A percentile compares a stretch with the other conserved stretches of the same genome.
Conservation (phyloP, 2,797 vertebrate species). For the Cyprinodon diabolis region DNA sequence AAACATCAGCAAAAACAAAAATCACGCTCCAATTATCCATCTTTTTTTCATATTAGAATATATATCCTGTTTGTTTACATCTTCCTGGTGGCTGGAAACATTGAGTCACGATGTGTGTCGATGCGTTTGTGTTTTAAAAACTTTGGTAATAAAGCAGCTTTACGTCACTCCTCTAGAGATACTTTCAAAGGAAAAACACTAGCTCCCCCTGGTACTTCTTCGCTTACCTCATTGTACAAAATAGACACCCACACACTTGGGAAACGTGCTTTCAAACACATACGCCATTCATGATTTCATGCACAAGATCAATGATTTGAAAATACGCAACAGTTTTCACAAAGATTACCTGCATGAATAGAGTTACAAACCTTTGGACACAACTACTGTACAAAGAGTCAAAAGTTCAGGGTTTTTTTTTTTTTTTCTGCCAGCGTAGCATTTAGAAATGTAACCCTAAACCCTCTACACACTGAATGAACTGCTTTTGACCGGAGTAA, state of each 20-base stretch:
- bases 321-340: constrained; percentile 9
- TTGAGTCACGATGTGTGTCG: constrained; percentile 32
- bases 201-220: constrained; percentile 70
- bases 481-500: constrained; percentile 68
- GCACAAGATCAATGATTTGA: constrained; percentile 18
- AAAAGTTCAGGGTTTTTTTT: constrained; percentile 39
- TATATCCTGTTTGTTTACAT: constrained; percentile 49
- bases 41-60: not conserved
- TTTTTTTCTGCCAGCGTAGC: constrained; percentile 38
- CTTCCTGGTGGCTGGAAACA: constrained; percentile 55
- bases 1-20: constrained; percentile 35
- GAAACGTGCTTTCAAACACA: constrained; percentile 31
- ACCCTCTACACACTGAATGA: constrained; percentile 50
- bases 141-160: constrained; percentile 65
- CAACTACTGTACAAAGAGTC: constrained; percentile 32
- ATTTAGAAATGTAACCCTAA: constrained; percentile 58
- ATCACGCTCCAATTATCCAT: constrained; percentile 45
- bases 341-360: constrained; percentile 11
- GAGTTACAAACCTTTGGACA: constrained; percentile 14
- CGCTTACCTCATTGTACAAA: constrained; percentile 61
- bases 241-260: constrained; percentile 34
- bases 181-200: constrained; percentile 74
- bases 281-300: constrained; percentile 48
- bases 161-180: constrained; percentile 77
- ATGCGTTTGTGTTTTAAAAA: constrained; percentile 31